Conservation (phyloP, 2,797 vertebrate species). For the Buphagus erythrorhynchus region DNA sequence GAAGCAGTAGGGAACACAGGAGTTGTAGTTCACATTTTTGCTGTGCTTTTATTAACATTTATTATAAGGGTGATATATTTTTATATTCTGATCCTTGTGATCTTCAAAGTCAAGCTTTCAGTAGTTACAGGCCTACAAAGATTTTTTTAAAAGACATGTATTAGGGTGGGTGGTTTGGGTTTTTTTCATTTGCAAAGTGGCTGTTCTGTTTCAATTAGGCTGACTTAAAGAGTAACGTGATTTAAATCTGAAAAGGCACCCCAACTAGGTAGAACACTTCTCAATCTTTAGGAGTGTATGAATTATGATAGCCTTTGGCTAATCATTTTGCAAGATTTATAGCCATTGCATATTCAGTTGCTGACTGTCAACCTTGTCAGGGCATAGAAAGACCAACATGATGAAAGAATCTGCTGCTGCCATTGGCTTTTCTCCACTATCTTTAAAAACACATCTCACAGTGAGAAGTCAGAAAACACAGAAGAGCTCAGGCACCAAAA, state of each 20-base stretch:
- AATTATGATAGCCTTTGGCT: constrained; percentile 1
- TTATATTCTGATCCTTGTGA: not conserved
- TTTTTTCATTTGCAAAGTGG: not conserved
- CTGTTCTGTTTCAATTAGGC: not conserved
- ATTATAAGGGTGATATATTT: not conserved
- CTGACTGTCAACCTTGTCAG: not conserved
- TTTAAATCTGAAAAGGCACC: not conserved
- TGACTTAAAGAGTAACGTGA: not conserved
- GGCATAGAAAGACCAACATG: not conserved
- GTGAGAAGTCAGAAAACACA: not conserved
- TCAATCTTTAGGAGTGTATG: not conserved
- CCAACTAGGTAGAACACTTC: not conserved
- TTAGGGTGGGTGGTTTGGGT: not conserved
- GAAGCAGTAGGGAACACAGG: not conserved
- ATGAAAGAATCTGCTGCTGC: not conserved
- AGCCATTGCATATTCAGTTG: not conserved
- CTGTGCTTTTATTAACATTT: not conserved
- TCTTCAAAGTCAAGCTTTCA: not conserved
- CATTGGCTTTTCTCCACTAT: not conserved
- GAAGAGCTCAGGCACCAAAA: not conserved
- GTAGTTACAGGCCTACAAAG: not conserved
- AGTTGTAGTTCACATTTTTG: not conserved
- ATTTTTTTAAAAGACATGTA: not conserved
- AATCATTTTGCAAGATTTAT: constrained; percentile 1
- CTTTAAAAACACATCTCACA: not conserved